Conservation (phyloP, 2,797 vertebrate species). For the Anabacerthia variegaticeps region DNA sequence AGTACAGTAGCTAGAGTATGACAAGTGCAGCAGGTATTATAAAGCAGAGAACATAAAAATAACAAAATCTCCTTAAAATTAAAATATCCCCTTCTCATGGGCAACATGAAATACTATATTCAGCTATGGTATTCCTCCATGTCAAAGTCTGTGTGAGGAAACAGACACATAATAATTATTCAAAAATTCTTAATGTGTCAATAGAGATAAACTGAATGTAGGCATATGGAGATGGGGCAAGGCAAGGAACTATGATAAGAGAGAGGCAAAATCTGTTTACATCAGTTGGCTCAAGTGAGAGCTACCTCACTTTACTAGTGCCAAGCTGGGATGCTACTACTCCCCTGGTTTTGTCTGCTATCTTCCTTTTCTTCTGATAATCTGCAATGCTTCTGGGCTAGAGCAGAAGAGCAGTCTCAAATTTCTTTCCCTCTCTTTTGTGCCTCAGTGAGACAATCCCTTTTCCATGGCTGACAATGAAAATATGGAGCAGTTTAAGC, state of each 20-base stretch:
- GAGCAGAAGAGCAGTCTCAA: background rate
- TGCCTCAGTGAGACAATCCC: background rate
- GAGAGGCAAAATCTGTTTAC: background rate
- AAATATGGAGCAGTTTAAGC: background rate
- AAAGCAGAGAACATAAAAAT: background rate
- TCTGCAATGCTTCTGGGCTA: background rate
- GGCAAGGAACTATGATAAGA: fast-evolving
- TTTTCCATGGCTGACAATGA: background rate
- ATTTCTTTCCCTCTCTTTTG: background rate
- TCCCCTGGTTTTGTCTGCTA: background rate
- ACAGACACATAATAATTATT: background rate
- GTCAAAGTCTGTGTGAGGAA: background rate
- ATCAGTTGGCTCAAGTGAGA: background rate
- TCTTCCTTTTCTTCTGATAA: background rate
- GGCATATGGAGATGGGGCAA: background rate
- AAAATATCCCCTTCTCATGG: background rate
- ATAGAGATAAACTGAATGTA: background rate
- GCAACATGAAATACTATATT: background rate
- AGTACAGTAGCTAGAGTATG: background rate
- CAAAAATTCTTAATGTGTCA: background rate
- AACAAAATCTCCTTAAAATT: background rate
- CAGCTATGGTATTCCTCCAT: background rate
- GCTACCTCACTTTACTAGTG: background rate
- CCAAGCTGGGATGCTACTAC: background rate
- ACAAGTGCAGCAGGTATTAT: background rate